Base-by-base conservation (phyloP, 2,113 vertebrate genomes). In the Colistium nudipinnis region DNA sequence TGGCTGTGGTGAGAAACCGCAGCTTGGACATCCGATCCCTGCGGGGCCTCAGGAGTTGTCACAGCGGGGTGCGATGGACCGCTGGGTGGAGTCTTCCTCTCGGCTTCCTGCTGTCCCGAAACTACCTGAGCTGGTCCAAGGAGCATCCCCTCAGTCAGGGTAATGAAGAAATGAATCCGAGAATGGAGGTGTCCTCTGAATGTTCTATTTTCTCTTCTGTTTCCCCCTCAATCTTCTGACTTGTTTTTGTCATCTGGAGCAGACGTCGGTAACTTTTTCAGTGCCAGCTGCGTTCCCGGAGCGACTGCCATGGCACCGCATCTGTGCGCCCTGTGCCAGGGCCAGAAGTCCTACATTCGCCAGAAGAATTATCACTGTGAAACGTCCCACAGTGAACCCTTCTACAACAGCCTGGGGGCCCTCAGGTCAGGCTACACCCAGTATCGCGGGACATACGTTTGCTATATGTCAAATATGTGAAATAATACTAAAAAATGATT, bases 31-130 rank as follows among this genome's bases (percentile, higher is more conserved):
- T 97, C 24, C 88, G 73, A 27, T 92, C 88, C 20, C 88, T 97
- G 11, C 84, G 47, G 69, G 95, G 95, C 39, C 78, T 13, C 3
- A 93, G 88, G 67, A 96, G 94, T 80, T 97, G 96, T 76, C 96
- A 97, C 88, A 94, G 78, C 4, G 96, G 94, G 41, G 92, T 91
- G 38, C 90, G 93, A 2, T 96, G 95, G 94, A 96, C 95, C 0
- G 91, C 95, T 0, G 96, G 96, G 63, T 97, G 96, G 96, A 97
- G 94, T 78, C 91, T 97, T 19, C 96, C 95, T 0, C 77, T 97
- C 11, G 94, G 95, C 51, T 95, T 96, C 83, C 89, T 97, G 19
- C 88, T 97, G 48, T 94, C 94, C 51, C 91, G 91, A 20, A 95
- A 94, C 85, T 81, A 94, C 19, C 89, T 96, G 62, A 87, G 85